Conservation (phyloP, 2,797 vertebrate genomes). For the Uromys caudimaculatus region DNA sequence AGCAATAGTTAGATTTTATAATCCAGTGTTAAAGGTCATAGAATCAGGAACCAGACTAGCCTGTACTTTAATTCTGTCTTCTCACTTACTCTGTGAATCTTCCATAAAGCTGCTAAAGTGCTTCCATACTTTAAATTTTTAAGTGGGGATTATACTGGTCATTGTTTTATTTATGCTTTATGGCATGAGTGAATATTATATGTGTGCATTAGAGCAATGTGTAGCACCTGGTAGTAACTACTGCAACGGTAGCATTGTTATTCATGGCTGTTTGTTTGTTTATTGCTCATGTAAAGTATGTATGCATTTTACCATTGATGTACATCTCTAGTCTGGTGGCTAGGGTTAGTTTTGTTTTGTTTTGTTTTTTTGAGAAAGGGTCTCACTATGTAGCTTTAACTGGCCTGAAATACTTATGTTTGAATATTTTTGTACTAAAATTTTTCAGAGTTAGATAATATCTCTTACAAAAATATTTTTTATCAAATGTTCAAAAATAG, state of each 20-base stretch:
- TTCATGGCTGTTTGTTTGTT: slow-evolving; percentile 3
- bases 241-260: not conserved
- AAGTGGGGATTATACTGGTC: not conserved
- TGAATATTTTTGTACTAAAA: not conserved
- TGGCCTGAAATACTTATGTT: not conserved
- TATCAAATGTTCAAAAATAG: slow-evolving; percentile 50
- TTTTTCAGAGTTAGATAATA: slow-evolving; percentile 3
- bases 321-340: not conserved
- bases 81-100: not conserved
- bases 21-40: not conserved
- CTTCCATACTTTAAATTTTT: slow-evolving; percentile 7
- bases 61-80: slow-evolving; percentile 25
- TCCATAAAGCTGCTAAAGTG: not conserved
- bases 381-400: not conserved
- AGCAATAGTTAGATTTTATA: not conserved
- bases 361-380: not conserved
- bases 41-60: not conserved
- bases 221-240: not conserved
- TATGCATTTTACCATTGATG: not conserved
- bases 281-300: not conserved
- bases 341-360: not conserved
- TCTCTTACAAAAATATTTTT: slow-evolving; percentile 34
- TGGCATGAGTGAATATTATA: not conserved
- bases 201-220: not conserved
- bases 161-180: not conserved